Evolutionary conservation across 2,888 invertebrate species (phyloP).

Genomic region (Amitus sp.): DNA sequence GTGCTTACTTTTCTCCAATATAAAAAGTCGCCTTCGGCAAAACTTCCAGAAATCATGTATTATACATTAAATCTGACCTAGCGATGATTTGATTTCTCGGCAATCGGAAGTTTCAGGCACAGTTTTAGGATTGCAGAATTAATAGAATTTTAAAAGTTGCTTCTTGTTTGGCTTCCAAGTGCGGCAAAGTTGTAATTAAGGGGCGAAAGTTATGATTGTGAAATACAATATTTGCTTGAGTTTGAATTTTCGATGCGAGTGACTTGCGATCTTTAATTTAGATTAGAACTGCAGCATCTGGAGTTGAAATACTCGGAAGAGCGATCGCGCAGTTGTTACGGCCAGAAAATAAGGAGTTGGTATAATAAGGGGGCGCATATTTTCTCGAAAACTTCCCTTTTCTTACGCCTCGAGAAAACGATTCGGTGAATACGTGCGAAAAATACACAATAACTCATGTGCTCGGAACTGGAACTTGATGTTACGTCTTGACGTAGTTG

Average conservation of each 20-base stretch:
- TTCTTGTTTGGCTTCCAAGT: background rate
- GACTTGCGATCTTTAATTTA: constrained; percentile 19
- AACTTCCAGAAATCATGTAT: too few species aligned
- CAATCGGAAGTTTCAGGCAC: background rate
- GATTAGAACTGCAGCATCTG: constrained; percentile 11
- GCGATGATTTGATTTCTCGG: too few species aligned
- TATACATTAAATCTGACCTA: too few species aligned
- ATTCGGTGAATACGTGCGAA: constrained; percentile 19
- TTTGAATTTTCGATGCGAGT: background rate
- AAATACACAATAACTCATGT: constrained; percentile 21
- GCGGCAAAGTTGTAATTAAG: background rate
- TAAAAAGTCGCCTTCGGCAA: constrained; percentile 22
- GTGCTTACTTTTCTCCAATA: too few species aligned
- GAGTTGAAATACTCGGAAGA: constrained; percentile 5
- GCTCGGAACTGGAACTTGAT: background rate
- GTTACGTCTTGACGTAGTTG: background rate
- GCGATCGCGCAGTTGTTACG: constrained; percentile 10
- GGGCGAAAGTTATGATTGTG: background rate
- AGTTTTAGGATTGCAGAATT: background rate
- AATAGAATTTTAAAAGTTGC: background rate
- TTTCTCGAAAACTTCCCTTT: constrained; percentile 24
- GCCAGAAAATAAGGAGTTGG: constrained; percentile 14
- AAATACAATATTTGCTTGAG: constrained; percentile 1
- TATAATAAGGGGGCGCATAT: constrained; percentile 23
- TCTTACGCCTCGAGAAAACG: constrained; percentile 18